Percentiles rank a stretch among this genome's conserved stretches.
phyloP scores from a whole-genome alignment of 2,797 vertebrate species.

The Sus cebifrons region DNA sequence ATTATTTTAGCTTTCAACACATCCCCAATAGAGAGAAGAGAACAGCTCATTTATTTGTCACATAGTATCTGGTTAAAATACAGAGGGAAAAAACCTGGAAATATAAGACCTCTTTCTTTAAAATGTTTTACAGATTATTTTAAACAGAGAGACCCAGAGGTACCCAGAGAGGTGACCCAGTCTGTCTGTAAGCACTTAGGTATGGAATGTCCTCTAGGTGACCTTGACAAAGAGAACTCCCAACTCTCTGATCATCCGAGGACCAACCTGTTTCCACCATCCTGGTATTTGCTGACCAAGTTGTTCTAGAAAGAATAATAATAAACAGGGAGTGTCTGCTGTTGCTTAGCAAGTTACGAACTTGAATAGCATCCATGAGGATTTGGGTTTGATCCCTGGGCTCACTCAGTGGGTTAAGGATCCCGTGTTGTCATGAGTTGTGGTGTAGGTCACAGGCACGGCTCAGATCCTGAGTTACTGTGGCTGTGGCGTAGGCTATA shows the following conservation, averaged over 20 bases:
- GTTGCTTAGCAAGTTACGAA: too few species aligned
- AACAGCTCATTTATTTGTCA: background rate
- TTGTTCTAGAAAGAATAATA: too few species aligned
- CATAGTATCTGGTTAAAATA: background rate
- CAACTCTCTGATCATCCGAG: accelerated
- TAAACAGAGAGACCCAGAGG: background rate
- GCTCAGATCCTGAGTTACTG: too few species aligned
- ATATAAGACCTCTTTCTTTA: background rate
- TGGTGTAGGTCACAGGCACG: too few species aligned
- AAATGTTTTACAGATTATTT: background rate
- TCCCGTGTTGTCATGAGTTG: too few species aligned
- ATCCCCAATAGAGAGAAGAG: background rate
- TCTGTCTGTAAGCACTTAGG: background rate
- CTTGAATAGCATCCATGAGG: too few species aligned
- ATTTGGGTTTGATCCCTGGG: too few species aligned
- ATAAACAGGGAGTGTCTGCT: background rate
- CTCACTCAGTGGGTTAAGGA: too few species aligned
- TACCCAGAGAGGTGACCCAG: background rate
- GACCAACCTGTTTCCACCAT: accelerated
- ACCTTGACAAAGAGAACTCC: background rate
- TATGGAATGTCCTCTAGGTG: background rate
- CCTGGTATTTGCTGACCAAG: background rate
- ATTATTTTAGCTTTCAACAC: constrained; percentile 59
- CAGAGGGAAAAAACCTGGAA: background rate
- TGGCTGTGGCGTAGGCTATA: too few species aligned